Percentiles rank a stretch among this genome's conserved stretches.
Evolutionary conservation across 1,140 invertebrate genomes (phyloP).

Genomic region (Pristionchus pacificus): DNA sequence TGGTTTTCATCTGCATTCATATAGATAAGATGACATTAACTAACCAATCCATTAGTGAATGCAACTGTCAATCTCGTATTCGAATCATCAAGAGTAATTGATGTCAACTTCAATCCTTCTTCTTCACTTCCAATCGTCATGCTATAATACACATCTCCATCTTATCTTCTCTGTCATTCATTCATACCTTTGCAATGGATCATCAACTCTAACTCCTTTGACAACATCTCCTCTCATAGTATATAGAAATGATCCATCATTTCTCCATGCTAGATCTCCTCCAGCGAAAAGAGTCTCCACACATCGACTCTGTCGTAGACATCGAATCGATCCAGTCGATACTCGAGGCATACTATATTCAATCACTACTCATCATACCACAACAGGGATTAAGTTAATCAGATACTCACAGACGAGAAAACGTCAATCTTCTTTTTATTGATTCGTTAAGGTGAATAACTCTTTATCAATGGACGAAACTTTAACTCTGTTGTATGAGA

Average conservation of each 20-base stretch:
- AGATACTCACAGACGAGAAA: no score
- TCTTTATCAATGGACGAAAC: no score
- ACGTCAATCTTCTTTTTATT: no score
- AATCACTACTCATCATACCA: no score
- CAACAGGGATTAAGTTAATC: no score
- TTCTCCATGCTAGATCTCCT: slow-evolving; percentile 36
- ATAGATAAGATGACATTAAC: no score
- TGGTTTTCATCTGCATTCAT: no score
- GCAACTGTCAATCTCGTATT: slow-evolving; percentile 21
- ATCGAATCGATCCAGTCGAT: not conserved
- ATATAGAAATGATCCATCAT: slow-evolving; percentile 31
- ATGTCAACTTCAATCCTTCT: slow-evolving; percentile 25
- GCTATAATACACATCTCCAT: slow-evolving; percentile 12
- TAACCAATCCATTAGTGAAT: slow-evolving; percentile 27
- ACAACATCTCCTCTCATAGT: slow-evolving; percentile 40
- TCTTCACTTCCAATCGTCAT: slow-evolving; percentile 14
- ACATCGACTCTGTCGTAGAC: slow-evolving; percentile 2
- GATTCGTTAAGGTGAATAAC: no score
- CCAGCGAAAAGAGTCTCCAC: slow-evolving; percentile 43
- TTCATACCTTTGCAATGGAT: slow-evolving; percentile 36
- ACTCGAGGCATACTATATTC: not conserved
- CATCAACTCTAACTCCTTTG: slow-evolving; percentile 36
- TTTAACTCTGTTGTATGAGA: no score
- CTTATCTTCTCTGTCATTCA: slow-evolving; percentile 39
- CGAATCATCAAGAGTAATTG: slow-evolving; percentile 13